Evolutionary conservation across 2,888 invertebrate genomes (phyloP), one percentile per base, ranked within the genome.

Genomic region (Mayetiola destructor): DNA sequence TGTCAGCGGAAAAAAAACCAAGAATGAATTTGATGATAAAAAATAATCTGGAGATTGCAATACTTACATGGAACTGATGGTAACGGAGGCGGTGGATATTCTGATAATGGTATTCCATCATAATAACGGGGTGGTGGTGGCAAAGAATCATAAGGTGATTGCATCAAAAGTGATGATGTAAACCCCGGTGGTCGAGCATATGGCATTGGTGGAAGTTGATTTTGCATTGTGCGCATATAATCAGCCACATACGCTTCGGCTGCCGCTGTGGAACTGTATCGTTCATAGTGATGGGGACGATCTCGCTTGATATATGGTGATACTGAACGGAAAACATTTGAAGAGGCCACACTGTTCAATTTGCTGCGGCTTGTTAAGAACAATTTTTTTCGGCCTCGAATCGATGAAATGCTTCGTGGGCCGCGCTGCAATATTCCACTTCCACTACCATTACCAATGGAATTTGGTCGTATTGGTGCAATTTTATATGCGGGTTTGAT

Each of bases 171-270:
- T 21, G 36, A 12, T 63, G 76, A 73, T 63, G 79, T 79, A 39
- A 75, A 75, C 30, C 75, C 74, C n/a, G 73, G 70, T n/a, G 84
- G 82, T 23, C 88, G 84, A 32, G 82, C 86, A 70, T 88, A 91
- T 23, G 89, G 88, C 67, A 91, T 73, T 37, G 91, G 90, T 54
- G 90, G 88, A 64, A 88, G 70, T 66, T 87, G 87, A 64, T 88
- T 87, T 66, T 88, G 87, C 85, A 88, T 87, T 29, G 85, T 85
- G 32, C 88, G 78, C 85, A 91, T 88, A 66, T 90, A 91, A 67
- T 91, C 90, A 14, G 88, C 88, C 29, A 88, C 86, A 69, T 88
- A 88, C 1, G 88, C 88, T 67, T 88, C 88, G n/a, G 88, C 88
- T 12, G 81, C 82, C 5, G 81, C 82, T 18, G 83, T 81, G 57